A percentile compares a stretch with the other conserved stretches of the same genome.
These are phyloP conservation scores for Invenusta paracnida DNA, from an alignment of 2,888 invertebrate species.

Conservation along the genomic window DNA sequence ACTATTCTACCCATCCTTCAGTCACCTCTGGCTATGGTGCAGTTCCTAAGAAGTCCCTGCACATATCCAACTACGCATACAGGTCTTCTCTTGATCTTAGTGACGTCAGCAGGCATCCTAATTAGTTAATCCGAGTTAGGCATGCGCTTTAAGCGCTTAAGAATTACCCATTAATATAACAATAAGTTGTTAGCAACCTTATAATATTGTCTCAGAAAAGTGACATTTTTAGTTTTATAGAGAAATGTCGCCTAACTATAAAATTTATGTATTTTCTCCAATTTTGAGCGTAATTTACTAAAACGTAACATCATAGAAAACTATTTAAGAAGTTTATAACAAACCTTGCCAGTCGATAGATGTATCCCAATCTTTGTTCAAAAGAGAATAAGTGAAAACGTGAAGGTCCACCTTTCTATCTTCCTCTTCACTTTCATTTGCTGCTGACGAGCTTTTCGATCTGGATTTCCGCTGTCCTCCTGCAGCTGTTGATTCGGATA, in stretches of 20 bases:
- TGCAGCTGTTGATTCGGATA: not conserved
- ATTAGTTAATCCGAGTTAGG: too few species aligned
- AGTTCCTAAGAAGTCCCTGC: too few species aligned
- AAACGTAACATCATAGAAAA: not conserved
- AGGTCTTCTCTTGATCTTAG: too few species aligned
- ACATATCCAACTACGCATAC: too few species aligned
- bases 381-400: not conserved
- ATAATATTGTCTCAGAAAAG: too few species aligned
- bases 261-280: not conserved
- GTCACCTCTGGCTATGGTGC: too few species aligned
- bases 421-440: not conserved
- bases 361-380: not conserved
- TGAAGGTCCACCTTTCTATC: not conserved
- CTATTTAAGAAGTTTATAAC: not conserved
- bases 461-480: not conserved
- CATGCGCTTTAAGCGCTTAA: too few species aligned
- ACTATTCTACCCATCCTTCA: too few species aligned
- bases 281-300: not conserved
- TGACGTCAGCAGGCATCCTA: too few species aligned
- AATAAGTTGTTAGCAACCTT: too few species aligned
- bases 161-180: too few species aligned
- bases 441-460: not conserved
- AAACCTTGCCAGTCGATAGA: not conserved
- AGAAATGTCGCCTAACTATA: not conserved
- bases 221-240: not conserved